These are phyloP conservation scores for Nannospalax galili DNA, from an alignment of 2,113 vertebrate genomes.

Conservation along the genomic window DNA sequence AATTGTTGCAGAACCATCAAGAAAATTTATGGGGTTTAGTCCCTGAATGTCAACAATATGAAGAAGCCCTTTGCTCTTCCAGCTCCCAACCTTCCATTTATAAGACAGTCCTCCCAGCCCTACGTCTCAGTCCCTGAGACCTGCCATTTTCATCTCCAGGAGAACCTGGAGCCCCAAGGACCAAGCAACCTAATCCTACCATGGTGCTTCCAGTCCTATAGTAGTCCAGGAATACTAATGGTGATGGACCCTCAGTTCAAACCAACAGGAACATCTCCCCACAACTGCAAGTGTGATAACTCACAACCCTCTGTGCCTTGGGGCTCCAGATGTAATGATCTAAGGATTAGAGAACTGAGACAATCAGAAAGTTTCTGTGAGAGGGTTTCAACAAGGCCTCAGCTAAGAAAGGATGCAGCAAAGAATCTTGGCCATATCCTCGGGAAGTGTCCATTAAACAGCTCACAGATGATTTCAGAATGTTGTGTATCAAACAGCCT, in stretches of 20 bases:
- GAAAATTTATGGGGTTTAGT: background rate
- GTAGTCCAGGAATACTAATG: background rate
- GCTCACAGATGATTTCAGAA: background rate
- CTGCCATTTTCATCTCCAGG: background rate
- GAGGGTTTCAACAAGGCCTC: background rate
- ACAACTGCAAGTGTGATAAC: background rate
- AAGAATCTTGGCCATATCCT: conserved; percentile 41
- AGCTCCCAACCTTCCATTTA: background rate
- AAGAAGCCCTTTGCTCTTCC: background rate
- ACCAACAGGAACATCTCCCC: background rate
- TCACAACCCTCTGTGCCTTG: background rate
- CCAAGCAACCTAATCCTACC: background rate
- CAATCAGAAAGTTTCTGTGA: background rate
- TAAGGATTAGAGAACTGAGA: background rate
- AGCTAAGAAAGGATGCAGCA: background rate
- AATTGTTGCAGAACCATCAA: conserved; percentile 26
- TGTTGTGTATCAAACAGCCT: background rate
- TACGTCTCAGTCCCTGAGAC: background rate
- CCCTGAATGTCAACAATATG: background rate
- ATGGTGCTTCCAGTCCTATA: background rate
- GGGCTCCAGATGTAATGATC: background rate
- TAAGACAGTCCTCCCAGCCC: background rate
- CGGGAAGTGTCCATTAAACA: background rate
- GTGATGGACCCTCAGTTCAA: background rate
- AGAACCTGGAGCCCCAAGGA: background rate